A percentile compares a stretch with the other conserved stretches of the same genome.
Conservation (phyloP, 2,797 vertebrate genomes). For the Cheirogaleus major region DNA sequence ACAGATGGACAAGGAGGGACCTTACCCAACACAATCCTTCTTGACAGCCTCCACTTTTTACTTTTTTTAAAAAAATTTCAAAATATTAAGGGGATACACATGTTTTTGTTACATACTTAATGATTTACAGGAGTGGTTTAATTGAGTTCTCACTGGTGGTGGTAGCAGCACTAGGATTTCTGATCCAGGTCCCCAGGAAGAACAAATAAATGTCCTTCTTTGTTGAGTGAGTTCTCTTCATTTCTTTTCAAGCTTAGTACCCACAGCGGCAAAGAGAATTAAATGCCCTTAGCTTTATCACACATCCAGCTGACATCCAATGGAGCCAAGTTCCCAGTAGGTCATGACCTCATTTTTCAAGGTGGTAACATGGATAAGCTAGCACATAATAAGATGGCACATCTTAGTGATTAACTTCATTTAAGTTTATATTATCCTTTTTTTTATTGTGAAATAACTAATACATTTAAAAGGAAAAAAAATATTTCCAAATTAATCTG, state of each 20-base stretch:
- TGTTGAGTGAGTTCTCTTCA: not conserved
- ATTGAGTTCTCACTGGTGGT: too few relatives aligned
- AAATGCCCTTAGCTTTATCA: not conserved
- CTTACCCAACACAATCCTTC: not conserved
- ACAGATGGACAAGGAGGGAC: not conserved
- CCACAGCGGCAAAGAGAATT: not conserved
- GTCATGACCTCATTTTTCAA: conserved; percentile 39
- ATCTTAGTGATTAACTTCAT: conserved; percentile 43
- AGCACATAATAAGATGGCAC: conserved; percentile 6
- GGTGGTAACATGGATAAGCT: not conserved
- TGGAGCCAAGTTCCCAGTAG: not conserved
- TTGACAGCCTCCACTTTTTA: not conserved
- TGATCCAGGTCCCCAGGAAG: not conserved
- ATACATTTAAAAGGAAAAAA: conserved; percentile 2
- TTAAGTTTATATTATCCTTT: conserved; percentile 33
- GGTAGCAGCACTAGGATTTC: not conserved
- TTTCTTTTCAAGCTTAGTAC: not conserved
- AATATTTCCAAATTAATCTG: not conserved
- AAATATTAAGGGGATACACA: not conserved
- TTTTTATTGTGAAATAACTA: conserved; percentile 57
- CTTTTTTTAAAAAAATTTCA: not conserved
- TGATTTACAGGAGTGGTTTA: not conserved
- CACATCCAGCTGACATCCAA: not conserved
- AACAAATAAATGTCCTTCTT: not conserved
- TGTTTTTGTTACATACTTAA: not conserved